Evolutionary conservation across 1,140 invertebrate genomes (phyloP), one percentile per base, ranked within the genome.

Genomic region (Lasioglossum albipes): DNA sequence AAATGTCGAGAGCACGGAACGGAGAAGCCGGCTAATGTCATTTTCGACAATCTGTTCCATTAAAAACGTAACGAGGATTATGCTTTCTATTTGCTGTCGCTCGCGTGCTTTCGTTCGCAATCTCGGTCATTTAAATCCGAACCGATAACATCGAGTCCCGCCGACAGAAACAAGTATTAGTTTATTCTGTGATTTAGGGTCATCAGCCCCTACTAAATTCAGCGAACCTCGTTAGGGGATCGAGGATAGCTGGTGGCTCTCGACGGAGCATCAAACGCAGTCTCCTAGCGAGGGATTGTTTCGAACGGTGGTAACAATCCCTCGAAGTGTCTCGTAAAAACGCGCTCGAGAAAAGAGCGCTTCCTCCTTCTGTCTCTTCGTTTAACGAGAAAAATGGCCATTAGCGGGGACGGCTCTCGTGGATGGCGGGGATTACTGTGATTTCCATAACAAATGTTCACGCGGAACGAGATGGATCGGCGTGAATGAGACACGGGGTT

Each of bases 401-500:
- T 78, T 78, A 78, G 57, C 57, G 9, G 36, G 16, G 16, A 12
- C 6, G 36, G 18, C n/a, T 31, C 31, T 42, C 72, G 65, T 75
- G 65, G 59, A 31, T 79, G 54, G 0, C 3, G 54, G 54, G n/a
- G 7, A 49, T 57, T 66, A 66, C 61, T 10, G 27, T 22, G 41
- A 79, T 79, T 79, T 79, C 77, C 77, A 79, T 74, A 79, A 79
- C 71, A 74, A 79, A 73, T 74, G 68, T 65, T 65, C 62, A 49
- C 70, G 61, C 45, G 22, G 12, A 66, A 36, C 10, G 70, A 45
- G 70, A 54, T 49, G 70, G 31, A 65, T 65, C 54, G 2, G 59
- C 13, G 75, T 62, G 67, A 62, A 78, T 52, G n/a, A 36, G 41
- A 54, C 6, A 16, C 5, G n/a, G 42, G 31, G 18, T 7, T 27